Conservation (phyloP, 2,888 invertebrate species). For the Cyaniris semiargus region DNA sequence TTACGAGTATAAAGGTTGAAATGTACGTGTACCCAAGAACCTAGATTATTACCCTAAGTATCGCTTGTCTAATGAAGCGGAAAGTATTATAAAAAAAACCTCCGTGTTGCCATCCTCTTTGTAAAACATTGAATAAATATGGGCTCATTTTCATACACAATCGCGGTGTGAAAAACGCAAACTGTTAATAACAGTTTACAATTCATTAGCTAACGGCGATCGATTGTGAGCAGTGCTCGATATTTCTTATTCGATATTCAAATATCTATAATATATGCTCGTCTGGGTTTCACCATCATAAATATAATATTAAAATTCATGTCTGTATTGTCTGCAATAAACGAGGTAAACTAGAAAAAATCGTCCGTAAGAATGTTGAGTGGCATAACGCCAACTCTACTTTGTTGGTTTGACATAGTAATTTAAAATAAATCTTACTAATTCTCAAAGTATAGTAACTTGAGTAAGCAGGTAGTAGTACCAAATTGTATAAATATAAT, state of each 20-base stretch:
- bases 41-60: conserved; percentile 5
- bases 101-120: conserved; percentile 61
- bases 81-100: conserved; percentile 62
- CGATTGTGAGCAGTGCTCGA: conserved; percentile 35
- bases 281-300: conserved; percentile 19
- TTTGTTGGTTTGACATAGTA: no score
- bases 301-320: conserved; percentile 20
- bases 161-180: conserved; percentile 66
- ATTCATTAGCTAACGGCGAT: conserved; percentile 73
- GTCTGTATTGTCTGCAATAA: not conserved
- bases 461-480: no score
- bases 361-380: not conserved
- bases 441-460: no score
- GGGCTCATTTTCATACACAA: conserved; percentile 72
- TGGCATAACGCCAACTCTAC: no score
- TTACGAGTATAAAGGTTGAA: not conserved
- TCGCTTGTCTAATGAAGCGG: conserved; percentile 60
- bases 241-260: conserved; percentile 15
- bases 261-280: conserved; percentile 16
- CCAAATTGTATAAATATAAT: no score
- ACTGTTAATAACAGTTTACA: conserved; percentile 68
- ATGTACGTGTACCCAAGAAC: not conserved
- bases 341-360: not conserved
- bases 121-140: conserved; percentile 69
- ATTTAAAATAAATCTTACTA: no score